Base-by-base conservation (phyloP, 2,797 vertebrate species). In the Sebastolobus alascanus region DNA sequence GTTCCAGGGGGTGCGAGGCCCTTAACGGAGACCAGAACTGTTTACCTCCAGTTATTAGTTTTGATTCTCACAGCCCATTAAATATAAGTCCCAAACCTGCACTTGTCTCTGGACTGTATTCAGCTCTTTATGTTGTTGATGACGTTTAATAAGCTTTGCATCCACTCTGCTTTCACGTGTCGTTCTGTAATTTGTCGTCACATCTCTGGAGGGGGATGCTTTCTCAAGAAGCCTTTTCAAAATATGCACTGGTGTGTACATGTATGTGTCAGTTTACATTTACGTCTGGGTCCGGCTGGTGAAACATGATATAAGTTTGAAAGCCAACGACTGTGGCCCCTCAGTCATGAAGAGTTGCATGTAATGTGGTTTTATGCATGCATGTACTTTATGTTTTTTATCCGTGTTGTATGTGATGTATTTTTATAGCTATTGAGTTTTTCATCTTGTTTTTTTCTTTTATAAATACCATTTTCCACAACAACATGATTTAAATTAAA, bases 261-360 rank as follows among this genome's bases (percentile, higher is more conserved):
- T 84, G 87, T 91, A 82, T 77, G 90, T 92, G 93, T 94, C 92
- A 87, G 82, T 87, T 88, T 72, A 82, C 84, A 87, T 94, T 93
- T 92, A 66, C 58, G 78, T 93, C 92, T 86, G 65, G 18, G 77
- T 84, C 60, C 75, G 73, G 71, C 80, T 72, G 83, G 59, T 29
- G 88, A 85, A 89, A 90, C 79, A n/a, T 75, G 86, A 92, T 90
- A 89, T 82, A 69, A 72, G 54, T 75, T 73, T 85, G 86, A 80
- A 86, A 87, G 68, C 73, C 25, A 40, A 25, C 52, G 59, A 77
- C 79, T 61, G 52, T 33, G 78, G 63, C 72, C 76, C 82, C 72
- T 79, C 75, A n/a, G 63, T 60, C 54, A 69, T 46, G n/a, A 64
- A 35, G 1, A 76, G 64, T 60, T 29, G 77, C 37, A 79, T 68